These are phyloP conservation scores for Tyria jacobaeae DNA, from an alignment of 2,888 invertebrate genomes.

Conservation along the genomic window DNA sequence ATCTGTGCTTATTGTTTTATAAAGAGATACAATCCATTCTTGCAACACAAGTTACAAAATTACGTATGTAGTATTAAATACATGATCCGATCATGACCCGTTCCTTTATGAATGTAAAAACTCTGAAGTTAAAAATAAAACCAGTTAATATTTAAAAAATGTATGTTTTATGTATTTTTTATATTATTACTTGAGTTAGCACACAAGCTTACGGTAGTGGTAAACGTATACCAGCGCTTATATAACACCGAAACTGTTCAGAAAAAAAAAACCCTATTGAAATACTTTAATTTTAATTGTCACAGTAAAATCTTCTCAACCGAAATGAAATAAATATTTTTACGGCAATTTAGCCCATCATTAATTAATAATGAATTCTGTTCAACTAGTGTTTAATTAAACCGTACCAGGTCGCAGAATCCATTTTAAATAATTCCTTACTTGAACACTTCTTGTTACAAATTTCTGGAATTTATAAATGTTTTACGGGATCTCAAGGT, in stretches of 20 bases:
- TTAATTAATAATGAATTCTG: slow-evolving; percentile 40
- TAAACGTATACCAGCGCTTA: too few species aligned
- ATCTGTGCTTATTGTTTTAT: too few species aligned
- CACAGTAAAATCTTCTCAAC: neutral
- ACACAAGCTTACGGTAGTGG: neutral
- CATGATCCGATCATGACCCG: too few species aligned
- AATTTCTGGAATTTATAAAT: slow-evolving; percentile 43
- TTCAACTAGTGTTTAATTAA: slow-evolving; percentile 53
- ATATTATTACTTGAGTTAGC: too few species aligned
- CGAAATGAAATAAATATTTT: slow-evolving; percentile 40
- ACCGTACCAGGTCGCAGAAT: slow-evolving; percentile 30
- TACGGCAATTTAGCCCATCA: slow-evolving; percentile 35
- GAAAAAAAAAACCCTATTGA: neutral
- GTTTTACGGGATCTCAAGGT: slow-evolving; percentile 27
- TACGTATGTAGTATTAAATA: too few species aligned
- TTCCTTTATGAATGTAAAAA: too few species aligned
- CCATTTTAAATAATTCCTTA: slow-evolving; percentile 45
- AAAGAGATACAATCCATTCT: too few species aligned
- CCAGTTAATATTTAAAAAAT: too few species aligned
- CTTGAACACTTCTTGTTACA: slow-evolving; percentile 32
- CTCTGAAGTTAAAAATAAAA: too few species aligned
- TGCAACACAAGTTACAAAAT: too few species aligned
- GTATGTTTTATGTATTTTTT: too few species aligned
- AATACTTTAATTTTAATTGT: slow-evolving; percentile 1
- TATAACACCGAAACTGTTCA: too few species aligned